These are phyloP conservation scores for Ciconia maguari DNA, from an alignment of 2,113 vertebrate genomes.

Conservation along the genomic window DNA sequence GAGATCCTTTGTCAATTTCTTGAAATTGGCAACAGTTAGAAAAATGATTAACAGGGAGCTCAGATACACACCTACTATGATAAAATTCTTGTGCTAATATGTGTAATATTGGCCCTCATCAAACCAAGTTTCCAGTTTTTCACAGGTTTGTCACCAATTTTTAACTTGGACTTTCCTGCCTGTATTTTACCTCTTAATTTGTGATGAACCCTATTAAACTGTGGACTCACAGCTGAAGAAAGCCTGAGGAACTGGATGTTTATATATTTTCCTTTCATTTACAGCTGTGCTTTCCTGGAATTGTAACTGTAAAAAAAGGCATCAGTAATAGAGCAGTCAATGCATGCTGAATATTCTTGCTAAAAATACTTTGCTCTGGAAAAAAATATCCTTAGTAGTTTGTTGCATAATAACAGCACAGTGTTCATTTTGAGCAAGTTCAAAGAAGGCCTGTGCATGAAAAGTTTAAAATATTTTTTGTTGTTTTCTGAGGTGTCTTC, in stretches of 20 bases:
- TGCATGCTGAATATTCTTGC: not conserved
- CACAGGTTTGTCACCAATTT: not conserved
- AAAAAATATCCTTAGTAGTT: not conserved
- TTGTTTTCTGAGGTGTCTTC: not conserved
- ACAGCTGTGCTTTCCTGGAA: not conserved
- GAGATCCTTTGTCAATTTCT: not conserved
- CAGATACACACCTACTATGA: not conserved
- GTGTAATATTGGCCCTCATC: not conserved
- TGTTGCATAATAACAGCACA: not conserved
- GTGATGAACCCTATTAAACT: not conserved
- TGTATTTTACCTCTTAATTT: not conserved
- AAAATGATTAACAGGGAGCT: not conserved
- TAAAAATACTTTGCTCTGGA: not conserved
- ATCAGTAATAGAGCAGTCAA: not conserved
- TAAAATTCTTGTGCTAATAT: not conserved
- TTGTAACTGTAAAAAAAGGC: not conserved
- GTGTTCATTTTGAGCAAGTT: not conserved
- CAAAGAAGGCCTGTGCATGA: not conserved
- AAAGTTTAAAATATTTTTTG: not conserved
- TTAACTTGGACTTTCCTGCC: not conserved
- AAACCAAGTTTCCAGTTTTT: not conserved
- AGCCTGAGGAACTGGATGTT: not conserved
- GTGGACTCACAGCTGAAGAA: not conserved
- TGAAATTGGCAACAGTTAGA: not conserved
- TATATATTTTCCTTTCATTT: not conserved